Evolutionary conservation across 1,140 invertebrate species (phyloP), one percentile per base, ranked within the genome.

Genomic region (Dendroctonus valens): DNA sequence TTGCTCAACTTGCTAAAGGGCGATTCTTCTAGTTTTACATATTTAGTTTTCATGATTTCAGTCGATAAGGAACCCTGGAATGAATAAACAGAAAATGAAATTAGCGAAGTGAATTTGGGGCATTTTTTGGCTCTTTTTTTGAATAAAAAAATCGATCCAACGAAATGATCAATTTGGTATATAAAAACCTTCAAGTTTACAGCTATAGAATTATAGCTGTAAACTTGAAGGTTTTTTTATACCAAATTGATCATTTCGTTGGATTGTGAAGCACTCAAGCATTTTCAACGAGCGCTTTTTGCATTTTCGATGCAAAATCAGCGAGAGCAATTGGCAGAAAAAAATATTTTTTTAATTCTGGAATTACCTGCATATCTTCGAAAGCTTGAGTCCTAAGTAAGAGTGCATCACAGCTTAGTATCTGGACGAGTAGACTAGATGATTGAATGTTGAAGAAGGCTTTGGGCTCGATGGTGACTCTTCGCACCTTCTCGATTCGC

Each of bases 1-100:
- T 82, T 81, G 12, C 85, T 77, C 8, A 89, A 78, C 81, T 85
- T 85, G 7, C 85, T 86, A 66, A 90, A 89, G 0, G 87, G 83
- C 44, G 68, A 52, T 8, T 83, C 80, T 60, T 85, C 84, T 42
- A 89, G 81, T 3, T 80, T 77, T 3, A 88, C 86, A 65, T 81
- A 8, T 26, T 52, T 50, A 40, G 62, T 55, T 41, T 50, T 52
- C 42, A 64, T 52, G 37, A 71, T 50, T 55, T 71, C 70, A 41
- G 52, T 69, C 7, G 67, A 69, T 11, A 71, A 50, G 11, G 67
- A 63, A 53, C 70, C 60, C 70, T 71, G 50, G n/a, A n/a, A n/a
- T n/a, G n/a, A n/a, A n/a, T n/a, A n/a, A n/a, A n/a, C n/a, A n/a
- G n/a, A n/a, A 51, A 66, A 70, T 46, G 9, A 46, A 46, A 46